A percentile compares a stretch with the other conserved stretches of the same genome.
These are phyloP conservation scores for Drosophila willistoni DNA, from an alignment of 1,140 invertebrate species.

Conservation along the genomic window DNA sequence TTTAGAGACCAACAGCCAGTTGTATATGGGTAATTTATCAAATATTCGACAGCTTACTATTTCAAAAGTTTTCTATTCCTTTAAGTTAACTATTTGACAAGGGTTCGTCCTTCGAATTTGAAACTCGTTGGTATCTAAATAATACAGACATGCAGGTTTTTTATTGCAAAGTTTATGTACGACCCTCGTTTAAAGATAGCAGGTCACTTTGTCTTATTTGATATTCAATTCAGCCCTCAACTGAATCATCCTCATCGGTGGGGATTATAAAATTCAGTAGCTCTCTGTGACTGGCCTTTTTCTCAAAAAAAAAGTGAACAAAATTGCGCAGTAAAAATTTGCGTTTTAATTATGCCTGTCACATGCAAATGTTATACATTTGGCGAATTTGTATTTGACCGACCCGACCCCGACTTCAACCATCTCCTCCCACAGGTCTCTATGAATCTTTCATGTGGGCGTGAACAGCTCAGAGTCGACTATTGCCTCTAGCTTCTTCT, in stretches of 20 bases:
- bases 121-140: no score
- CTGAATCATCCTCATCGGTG: constrained; percentile 25
- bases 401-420: background rate
- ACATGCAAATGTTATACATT: constrained; percentile 12
- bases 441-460: constrained; percentile 58
- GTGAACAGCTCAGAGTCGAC: constrained; percentile 12
- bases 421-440: constrained; percentile 14
- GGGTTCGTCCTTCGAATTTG: no score
- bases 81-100: no score
- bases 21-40: no score
- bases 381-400: constrained; percentile 10
- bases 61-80: no score
- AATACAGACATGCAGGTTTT: no score
- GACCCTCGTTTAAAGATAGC: background rate
- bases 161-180: background rate
- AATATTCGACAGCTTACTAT: no score
- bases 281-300: background rate
- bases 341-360: constrained; percentile 61
- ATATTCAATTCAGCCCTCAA: constrained; percentile 5
- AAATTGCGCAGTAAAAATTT: constrained; percentile 66
- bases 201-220: constrained; percentile 1
- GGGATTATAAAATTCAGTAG: constrained; percentile 48
- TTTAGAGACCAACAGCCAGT: no score
- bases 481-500: background rate
- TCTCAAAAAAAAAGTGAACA: constrained; percentile 2